These are phyloP conservation scores for Nycticebus coucang DNA, from an alignment of 2,113 vertebrate genomes.

Conservation along the genomic window DNA sequence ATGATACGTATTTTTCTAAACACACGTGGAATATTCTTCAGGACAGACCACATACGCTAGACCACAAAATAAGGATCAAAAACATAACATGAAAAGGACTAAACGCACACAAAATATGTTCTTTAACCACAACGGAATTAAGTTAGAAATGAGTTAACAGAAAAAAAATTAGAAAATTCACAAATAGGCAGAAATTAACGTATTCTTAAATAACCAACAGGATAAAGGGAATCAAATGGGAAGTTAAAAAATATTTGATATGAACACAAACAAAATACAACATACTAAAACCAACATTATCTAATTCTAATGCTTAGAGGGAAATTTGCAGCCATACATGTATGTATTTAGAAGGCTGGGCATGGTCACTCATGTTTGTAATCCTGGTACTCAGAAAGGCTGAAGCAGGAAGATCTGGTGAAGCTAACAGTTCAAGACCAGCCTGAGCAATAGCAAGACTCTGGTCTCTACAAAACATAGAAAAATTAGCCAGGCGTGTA, in stretches of 20 bases:
- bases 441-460: too few relatives aligned
- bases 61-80: background rate
- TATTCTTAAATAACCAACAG: constrained; percentile 6
- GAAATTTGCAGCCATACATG: constrained; percentile 7
- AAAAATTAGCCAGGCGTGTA: too few relatives aligned
- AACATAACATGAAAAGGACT: background rate
- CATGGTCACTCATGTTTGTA: too few relatives aligned
- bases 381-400: too few relatives aligned
- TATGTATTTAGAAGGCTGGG: background rate
- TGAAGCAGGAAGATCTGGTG: too few relatives aligned
- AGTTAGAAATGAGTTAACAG: constrained; percentile 34
- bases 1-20: background rate
- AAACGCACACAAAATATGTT: background rate
- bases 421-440: too few relatives aligned
- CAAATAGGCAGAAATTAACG: constrained; percentile 15
- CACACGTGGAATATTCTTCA: background rate
- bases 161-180: background rate
- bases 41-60: background rate
- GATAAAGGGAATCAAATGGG: constrained; percentile 12
- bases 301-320: background rate
- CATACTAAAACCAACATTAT: background rate
- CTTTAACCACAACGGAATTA: constrained; percentile 18
- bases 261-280: constrained; percentile 41
- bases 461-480: too few relatives aligned
- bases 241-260: constrained; percentile 26